phyloP scores from a whole-genome alignment of 2,797 vertebrate species.

The Eurystomus glaucurus region DNA sequence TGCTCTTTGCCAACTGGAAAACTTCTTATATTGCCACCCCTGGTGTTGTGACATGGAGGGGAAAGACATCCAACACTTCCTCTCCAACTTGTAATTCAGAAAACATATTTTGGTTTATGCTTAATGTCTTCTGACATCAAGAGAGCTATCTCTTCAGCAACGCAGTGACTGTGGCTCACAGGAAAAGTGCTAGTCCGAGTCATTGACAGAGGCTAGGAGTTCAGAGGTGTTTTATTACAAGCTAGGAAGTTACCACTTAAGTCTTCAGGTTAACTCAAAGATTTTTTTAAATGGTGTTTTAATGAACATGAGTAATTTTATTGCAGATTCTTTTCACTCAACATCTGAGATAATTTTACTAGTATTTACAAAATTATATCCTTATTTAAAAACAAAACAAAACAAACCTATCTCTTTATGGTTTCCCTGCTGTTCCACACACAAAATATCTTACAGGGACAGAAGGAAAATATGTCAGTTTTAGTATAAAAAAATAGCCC shows the following conservation, averaged over 20 bases:
- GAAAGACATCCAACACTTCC: background rate
- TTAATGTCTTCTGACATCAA: background rate
- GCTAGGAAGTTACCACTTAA: background rate
- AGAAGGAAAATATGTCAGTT: background rate
- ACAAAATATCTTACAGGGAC: background rate
- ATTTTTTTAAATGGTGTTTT: background rate
- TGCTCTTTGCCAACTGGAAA: background rate
- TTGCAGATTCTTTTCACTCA: background rate
- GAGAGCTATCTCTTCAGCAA: background rate
- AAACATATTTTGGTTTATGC: background rate
- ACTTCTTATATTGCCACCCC: background rate
- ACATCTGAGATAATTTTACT: background rate
- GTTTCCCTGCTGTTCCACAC: background rate
- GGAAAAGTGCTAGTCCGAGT: background rate
- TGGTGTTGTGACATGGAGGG: background rate
- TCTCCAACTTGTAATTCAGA: background rate
- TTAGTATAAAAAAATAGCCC: background rate
- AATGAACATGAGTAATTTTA: background rate
- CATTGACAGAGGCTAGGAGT: background rate
- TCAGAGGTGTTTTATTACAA: background rate
- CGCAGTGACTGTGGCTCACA: background rate
- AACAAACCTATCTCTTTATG: background rate
- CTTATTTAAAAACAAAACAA: background rate
- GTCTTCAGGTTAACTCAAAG: background rate
- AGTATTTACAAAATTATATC: background rate